phyloP scores from a whole-genome alignment of 2,113 vertebrate species.

The Pomatorhinus ruficollis region DNA sequence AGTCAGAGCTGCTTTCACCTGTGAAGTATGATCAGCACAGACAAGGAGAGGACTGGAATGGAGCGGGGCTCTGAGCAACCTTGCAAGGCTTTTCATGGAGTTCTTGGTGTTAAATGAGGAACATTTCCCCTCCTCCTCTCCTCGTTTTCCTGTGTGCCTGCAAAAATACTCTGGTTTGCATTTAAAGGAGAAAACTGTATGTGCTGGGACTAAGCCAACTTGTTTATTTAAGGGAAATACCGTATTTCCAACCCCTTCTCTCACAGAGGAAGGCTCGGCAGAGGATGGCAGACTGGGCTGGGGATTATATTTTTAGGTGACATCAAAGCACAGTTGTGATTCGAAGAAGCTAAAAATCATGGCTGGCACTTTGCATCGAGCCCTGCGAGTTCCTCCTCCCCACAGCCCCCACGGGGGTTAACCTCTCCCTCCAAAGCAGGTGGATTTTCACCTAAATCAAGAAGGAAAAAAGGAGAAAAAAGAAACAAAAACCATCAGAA shows the following conservation, averaged over 20 bases:
- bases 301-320: conserved; percentile 51
- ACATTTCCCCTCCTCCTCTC: conserved; percentile 56
- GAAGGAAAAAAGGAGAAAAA: background rate
- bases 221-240: conserved; percentile 59
- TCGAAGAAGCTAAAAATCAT: conserved; percentile 19
- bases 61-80: background rate
- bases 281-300: conserved; percentile 56
- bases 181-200: conserved; percentile 49
- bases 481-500: background rate
- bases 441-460: conserved; percentile 27
- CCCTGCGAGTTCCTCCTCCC: background rate
- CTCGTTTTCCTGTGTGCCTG: conserved; percentile 34
- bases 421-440: background rate
- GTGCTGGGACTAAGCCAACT: conserved; percentile 28
- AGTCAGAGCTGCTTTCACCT: conserved; percentile 55
- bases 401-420: background rate
- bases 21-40: conserved; percentile 16
- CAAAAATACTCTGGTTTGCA: conserved; percentile 48
- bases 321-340: background rate
- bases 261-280: background rate
- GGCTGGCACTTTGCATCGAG: conserved; percentile 10
- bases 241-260: background rate
- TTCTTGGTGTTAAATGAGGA: conserved; percentile 49
- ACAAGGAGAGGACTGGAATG: background rate
- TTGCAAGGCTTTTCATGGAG: conserved; percentile 42